phyloP scores from a whole-genome alignment of 2,888 invertebrate species.

The Ormia ochracea region DNA sequence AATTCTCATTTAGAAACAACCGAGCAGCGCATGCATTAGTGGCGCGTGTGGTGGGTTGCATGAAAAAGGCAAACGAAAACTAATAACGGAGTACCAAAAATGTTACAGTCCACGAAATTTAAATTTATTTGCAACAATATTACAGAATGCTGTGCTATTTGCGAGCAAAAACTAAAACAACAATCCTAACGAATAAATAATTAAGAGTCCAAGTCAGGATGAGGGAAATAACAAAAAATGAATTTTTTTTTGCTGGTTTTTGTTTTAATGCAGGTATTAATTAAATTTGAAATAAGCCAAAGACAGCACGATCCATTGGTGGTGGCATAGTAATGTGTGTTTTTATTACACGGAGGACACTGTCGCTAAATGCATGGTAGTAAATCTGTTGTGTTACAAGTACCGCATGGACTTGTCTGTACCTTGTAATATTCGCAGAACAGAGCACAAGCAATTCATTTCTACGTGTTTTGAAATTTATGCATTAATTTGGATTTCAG shows the following conservation, averaged over 20 bases:
- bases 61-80: neutral
- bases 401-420: too few species aligned
- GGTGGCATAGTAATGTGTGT: neutral
- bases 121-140: conserved; percentile 20
- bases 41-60: neutral
- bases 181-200: conserved; percentile 30
- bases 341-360: too few species aligned
- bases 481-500: too few species aligned
- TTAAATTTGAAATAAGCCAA: conserved; percentile 11
- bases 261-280: conserved; percentile 24
- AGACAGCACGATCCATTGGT: neutral
- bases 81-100: conserved; percentile 1
- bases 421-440: too few species aligned
- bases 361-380: too few species aligned
- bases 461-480: too few species aligned
- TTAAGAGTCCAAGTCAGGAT: conserved; percentile 6
- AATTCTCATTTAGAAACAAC: conserved; percentile 51
- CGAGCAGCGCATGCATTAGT: conserved; percentile 18
- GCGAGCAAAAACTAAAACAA: neutral
- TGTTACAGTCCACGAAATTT: conserved; percentile 18
- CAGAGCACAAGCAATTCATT: too few species aligned
- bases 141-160: neutral
- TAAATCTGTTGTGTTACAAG: too few species aligned
- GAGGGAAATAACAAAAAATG: neutral
- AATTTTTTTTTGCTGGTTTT: neutral